Evolutionary conservation across 1,140 invertebrate species (phyloP), one percentile per base, ranked within the genome.

Genomic region (Pseudoatta argentina): DNA sequence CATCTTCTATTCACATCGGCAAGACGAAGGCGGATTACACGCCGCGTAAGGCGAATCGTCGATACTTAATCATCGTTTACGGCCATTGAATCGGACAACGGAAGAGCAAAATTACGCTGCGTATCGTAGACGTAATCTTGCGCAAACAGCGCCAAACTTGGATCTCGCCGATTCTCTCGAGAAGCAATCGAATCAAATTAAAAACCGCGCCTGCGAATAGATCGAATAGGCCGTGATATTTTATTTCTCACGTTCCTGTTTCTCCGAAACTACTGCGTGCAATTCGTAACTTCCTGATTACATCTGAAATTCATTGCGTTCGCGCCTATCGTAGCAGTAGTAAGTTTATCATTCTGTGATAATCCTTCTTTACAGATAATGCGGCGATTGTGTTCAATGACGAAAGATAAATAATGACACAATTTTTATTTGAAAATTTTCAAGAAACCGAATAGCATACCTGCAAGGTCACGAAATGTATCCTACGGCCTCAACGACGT

Each of bases 31-130:
- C 69, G 69, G 79, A 73, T 83, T 83, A 83, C 67, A 24, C 57
- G 39, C 39, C 69, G n/a, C 55, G 79, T 82, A 81, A 81, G 77
- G 78, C 66, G 53, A 83, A 75, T 83, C 79, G 69, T 83, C 55
- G 79, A 83, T 83, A 83, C 79, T 83, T 83, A 83, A 83, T 83
- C 69, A 83, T 83, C 79, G 55, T 83, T 83, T 83, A 83, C 69
- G 69, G 39, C 69, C 39, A 83, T 83, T 83, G 79, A 83, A 27
- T 51, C 69, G 34, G 55, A 75, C 79, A 83, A 83, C 79, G 79
- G 79, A 83, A 83, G 79, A 83, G 55, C 69, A 14, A 83, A 83
- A 83, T 83, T 83, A 83, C 79, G 79, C 69, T 44, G 69, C 39
- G 69, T 61, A 73, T 61, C 69, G 69, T 39, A 83, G 69, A 83